phyloP scores from a whole-genome alignment of 2,888 invertebrate genomes.

The Tribolium freemani region DNA sequence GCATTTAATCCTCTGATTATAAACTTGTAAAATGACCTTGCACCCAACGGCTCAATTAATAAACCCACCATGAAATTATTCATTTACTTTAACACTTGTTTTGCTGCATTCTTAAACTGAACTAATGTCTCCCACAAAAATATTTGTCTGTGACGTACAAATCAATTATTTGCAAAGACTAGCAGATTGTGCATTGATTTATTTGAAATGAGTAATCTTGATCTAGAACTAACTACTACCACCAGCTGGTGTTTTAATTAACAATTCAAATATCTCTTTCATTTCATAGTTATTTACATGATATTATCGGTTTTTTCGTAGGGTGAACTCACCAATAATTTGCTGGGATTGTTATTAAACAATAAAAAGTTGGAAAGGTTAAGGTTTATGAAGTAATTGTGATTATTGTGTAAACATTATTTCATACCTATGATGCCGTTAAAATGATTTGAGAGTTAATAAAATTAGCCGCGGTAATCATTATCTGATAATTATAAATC shows the following conservation, averaged over 20 bases:
- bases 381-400: conserved; percentile 26
- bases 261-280: conserved; percentile 9
- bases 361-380: conserved; percentile 19
- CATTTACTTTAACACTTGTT: background rate
- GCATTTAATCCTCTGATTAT: background rate
- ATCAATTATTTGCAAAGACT: background rate
- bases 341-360: conserved; percentile 1
- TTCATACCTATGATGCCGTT: background rate
- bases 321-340: conserved; percentile 9
- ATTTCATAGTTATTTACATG: conserved; percentile 26
- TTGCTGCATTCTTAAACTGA: conserved; percentile 14
- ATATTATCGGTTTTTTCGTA: conserved; percentile 3
- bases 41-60: conserved; percentile 13
- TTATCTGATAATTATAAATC: conserved; percentile 1
- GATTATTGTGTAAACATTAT: background rate
- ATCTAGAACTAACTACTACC: background rate
- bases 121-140: background rate
- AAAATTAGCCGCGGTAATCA: background rate
- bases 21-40: background rate
- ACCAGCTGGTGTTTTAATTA: conserved; percentile 10
- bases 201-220: background rate
- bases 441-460: conserved; percentile 1
- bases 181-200: conserved; percentile 2
- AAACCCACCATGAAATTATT: background rate
- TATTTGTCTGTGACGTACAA: background rate